A percentile compares a stretch with the other conserved stretches of the same genome.
Conservation (phyloP, 2,113 vertebrate species). For the Amblyopsis rosae region DNA sequence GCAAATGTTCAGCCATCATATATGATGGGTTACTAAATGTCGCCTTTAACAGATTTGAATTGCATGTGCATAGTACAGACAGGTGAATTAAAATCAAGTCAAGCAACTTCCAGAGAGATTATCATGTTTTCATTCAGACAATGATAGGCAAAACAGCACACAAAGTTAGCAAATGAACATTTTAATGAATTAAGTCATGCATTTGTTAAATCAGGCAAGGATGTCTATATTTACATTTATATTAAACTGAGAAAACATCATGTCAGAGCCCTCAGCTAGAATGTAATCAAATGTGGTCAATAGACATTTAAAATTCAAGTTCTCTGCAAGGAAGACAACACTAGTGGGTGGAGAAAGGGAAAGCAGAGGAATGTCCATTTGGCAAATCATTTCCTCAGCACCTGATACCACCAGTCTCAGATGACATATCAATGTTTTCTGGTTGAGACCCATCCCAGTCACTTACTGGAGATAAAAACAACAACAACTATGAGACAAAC, state of each 20-base stretch:
- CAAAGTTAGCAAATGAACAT: slow-evolving; percentile 21
- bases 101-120: neutral
- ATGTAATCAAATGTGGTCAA: slow-evolving; percentile 50
- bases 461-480: slow-evolving; percentile 31
- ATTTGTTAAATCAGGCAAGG: slow-evolving; percentile 53
- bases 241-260: slow-evolving; percentile 57
- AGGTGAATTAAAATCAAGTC: slow-evolving; percentile 8
- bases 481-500: too few species aligned
- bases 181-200: slow-evolving; percentile 55
- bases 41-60: slow-evolving; percentile 1
- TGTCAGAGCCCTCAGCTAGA: slow-evolving; percentile 52
- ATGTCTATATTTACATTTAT: slow-evolving; percentile 60
- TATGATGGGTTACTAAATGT: neutral
- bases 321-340: slow-evolving; percentile 48
- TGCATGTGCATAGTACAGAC: neutral
- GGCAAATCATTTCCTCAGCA: slow-evolving; percentile 40
- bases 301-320: slow-evolving; percentile 56
- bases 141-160: slow-evolving; percentile 11
- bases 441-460: slow-evolving; percentile 23
- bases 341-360: slow-evolving; percentile 37
- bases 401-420: slow-evolving; percentile 36
- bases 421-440: slow-evolving; percentile 37
- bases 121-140: slow-evolving; percentile 11
- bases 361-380: slow-evolving; percentile 40
- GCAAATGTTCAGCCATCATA: slow-evolving; percentile 17